Base-by-base conservation (phyloP, 2,113 vertebrate species). In the Bubo scandiacus region DNA sequence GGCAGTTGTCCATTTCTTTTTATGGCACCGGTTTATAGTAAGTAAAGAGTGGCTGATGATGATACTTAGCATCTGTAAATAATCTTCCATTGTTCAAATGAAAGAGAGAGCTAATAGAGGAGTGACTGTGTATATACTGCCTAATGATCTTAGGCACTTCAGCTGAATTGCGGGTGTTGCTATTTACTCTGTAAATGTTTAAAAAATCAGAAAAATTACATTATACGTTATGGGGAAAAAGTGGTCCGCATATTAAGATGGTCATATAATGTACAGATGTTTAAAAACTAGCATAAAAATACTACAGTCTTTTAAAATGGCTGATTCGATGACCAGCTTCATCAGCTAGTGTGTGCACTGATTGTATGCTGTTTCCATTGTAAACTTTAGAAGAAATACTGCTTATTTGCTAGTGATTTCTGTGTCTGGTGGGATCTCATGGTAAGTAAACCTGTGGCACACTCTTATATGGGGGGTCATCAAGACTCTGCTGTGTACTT, bases 81-180 rank as follows among this genome's bases (percentile, higher is more conserved):
- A 88, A 61, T 86, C 30, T 86, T 90, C 45, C 40, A 62, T 92
- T 94, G 86, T 95, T 92, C 36, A 83, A 85, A 45, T 65, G 29
- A 89, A 71, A 79, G 66, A 84, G 63, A 66, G 47, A 77, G 43
- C 47, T 93, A 77, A 85, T 72, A 52, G 68, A 90, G 61, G 66
- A 68, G 18, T 88, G 34, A 57, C 34, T 85, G n/a, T 51, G 36
- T 72, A 36, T 83, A 30, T 85, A 43, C 32, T 86, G 62, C 45
- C 40, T 88, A 88, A 93, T 77, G 75, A 94, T 90, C 63, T 90
- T 40, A 22, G 58, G 6, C 77, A 45, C 51, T 92, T 88, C 19
- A 36, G 10, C 73, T 95, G 49, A 72, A 66, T 83, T 14, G 7
- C 66, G 58, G 29, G 5, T 93, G 30, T 90, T 92, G 43, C 42